phyloP scores from a whole-genome alignment of 2,113 vertebrate species.

The Ammospiza caudacuta region DNA sequence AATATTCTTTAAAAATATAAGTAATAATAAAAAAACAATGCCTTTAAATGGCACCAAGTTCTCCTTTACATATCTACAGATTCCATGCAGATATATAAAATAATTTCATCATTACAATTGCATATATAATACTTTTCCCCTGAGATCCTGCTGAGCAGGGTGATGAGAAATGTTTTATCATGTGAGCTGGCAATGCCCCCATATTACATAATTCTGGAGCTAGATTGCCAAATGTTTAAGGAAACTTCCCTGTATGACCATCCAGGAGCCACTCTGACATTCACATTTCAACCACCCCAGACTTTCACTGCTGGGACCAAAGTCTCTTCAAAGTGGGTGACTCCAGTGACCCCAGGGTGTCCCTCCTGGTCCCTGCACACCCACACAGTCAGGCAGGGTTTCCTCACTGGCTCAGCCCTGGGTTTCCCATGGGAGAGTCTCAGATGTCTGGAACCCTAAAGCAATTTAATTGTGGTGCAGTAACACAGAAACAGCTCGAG shows the following conservation, averaged over 20 bases:
- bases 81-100: background rate
- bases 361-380: background rate
- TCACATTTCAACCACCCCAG: background rate
- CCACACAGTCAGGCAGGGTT: background rate
- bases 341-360: background rate
- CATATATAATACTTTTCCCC: background rate
- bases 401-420: background rate
- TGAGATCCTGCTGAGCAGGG: background rate
- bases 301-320: background rate
- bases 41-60: background rate
- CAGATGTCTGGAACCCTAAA: background rate
- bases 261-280: background rate
- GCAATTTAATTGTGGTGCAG: background rate
- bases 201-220: background rate
- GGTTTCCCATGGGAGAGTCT: background rate
- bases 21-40: background rate
- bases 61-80: background rate
- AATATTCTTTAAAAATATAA: background rate
- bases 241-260: background rate
- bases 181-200: background rate
- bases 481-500: background rate
- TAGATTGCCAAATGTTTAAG: background rate
- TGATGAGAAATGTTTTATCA: background rate
- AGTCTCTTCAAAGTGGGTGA: rapidly evolving
- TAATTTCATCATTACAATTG: background rate